A percentile compares a stretch with the other conserved stretches of the same genome.
These are phyloP conservation scores for Hippolais icterina DNA, from an alignment of 2,113 vertebrate species.

Conservation along the genomic window DNA sequence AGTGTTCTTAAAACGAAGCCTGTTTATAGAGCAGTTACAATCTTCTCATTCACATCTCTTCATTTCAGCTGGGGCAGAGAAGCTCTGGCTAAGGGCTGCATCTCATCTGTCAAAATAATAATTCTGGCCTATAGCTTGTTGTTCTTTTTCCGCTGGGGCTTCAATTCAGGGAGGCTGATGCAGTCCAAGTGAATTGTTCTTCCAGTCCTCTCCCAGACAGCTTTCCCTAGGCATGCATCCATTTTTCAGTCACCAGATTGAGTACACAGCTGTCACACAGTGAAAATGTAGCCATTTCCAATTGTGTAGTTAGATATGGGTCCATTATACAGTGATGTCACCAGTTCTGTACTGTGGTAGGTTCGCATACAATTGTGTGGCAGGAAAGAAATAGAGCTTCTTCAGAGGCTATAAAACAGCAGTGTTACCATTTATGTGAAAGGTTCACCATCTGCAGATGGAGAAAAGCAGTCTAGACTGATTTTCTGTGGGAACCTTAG, in stretches of 20 bases:
- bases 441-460: constrained; percentile 13
- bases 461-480: not conserved
- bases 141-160: constrained; percentile 31
- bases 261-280: constrained; percentile 38
- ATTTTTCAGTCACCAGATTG: constrained; percentile 28
- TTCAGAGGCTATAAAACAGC: not conserved
- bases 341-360: not conserved
- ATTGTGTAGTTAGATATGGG: not conserved
- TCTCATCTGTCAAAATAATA: not conserved
- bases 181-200: constrained; percentile 33
- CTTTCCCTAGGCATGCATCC: constrained; percentile 27
- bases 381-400: not conserved
- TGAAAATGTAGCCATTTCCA: constrained; percentile 24
- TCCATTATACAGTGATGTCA: not conserved
- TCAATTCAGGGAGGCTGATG: not conserved
- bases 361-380: fast-evolving
- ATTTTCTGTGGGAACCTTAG: not conserved
- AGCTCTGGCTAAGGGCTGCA: not conserved
- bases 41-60: not conserved
- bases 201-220: constrained; percentile 35
- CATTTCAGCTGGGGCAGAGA: not conserved
- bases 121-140: constrained; percentile 21
- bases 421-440: not conserved
- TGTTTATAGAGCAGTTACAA: not conserved
- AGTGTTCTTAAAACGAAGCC: not conserved